These are phyloP conservation scores for Drosophila kokeensis DNA, from an alignment of 2,888 invertebrate genomes.

Conservation along the genomic window DNA sequence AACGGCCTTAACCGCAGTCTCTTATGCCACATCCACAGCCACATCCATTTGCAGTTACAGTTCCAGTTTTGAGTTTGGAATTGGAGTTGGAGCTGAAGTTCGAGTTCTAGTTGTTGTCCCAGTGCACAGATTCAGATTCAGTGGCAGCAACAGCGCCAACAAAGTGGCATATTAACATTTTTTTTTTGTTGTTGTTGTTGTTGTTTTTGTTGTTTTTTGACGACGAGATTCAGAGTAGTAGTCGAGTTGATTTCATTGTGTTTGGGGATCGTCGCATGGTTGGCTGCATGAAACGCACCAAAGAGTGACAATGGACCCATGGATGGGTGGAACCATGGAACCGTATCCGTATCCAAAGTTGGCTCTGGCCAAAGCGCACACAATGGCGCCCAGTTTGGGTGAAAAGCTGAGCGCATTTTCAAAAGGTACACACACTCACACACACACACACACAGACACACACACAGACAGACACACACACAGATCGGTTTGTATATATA, in stretches of 20 bases:
- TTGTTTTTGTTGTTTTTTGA: neutral
- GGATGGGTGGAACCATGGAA: constrained; percentile 57
- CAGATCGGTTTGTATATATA: constrained; percentile 38
- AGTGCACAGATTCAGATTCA: constrained; percentile 30
- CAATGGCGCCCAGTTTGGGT: constrained; percentile 66
- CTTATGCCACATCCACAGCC: neutral
- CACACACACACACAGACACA: neutral
- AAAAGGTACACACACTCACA: constrained; percentile 23
- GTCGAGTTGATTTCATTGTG: constrained; percentile 41
- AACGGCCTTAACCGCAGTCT: constrained; percentile 5
- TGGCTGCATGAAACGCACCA: constrained; percentile 69
- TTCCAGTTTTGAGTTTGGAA: neutral
- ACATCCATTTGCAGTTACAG: constrained; percentile 11
- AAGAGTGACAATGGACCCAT: constrained; percentile 65
- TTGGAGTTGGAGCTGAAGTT: constrained; percentile 7
- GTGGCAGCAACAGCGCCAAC: constrained; percentile 17
- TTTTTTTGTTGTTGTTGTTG: constrained; percentile 20
- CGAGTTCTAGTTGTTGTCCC: constrained; percentile 24
- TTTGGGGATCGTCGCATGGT: constrained; percentile 61
- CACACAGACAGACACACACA: constrained; percentile 11
- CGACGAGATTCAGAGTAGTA: constrained; percentile 25
- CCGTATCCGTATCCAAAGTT: constrained; percentile 62
- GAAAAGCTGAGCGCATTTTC: constrained; percentile 67
- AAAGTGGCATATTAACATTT: constrained; percentile 54
- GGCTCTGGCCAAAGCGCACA: constrained; percentile 48